phyloP scores from a whole-genome alignment of 2,113 vertebrate genomes.

The Alethe castanea region DNA sequence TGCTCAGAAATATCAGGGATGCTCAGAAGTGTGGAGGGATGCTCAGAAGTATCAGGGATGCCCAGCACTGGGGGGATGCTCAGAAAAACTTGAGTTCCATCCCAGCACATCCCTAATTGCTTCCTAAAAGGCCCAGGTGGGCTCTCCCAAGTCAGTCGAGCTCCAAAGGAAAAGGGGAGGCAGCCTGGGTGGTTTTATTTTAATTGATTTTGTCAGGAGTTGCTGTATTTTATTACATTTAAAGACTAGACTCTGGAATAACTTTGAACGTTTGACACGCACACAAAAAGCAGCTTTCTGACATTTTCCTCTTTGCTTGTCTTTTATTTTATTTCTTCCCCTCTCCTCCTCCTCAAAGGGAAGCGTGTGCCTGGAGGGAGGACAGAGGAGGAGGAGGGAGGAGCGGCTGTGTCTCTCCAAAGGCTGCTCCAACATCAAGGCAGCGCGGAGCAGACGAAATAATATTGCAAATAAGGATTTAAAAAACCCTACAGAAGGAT shows the following conservation, averaged over 20 bases:
- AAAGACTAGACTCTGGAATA: constrained; percentile 40
- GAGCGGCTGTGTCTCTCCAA: constrained; percentile 30
- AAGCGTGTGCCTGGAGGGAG: constrained; percentile 62
- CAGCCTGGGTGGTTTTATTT: background rate
- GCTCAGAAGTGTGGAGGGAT: background rate
- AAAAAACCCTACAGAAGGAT: constrained; percentile 36
- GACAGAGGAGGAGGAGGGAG: constrained; percentile 51
- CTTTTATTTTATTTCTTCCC: constrained; percentile 50
- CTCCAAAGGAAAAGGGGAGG: constrained; percentile 5
- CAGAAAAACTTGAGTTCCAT: background rate
- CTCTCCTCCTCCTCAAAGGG: constrained; percentile 49
- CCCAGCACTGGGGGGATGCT: background rate
- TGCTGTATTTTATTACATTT: constrained; percentile 12
- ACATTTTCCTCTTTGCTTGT: constrained; percentile 62
- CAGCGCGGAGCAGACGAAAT: constrained; percentile 23
- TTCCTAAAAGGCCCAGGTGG: constrained; percentile 55
- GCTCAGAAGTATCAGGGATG: background rate
- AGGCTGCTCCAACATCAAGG: constrained; percentile 49
- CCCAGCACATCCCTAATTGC: background rate
- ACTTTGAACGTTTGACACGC: constrained; percentile 61
- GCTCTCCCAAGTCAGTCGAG: background rate
- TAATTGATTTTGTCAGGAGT: constrained; percentile 39
- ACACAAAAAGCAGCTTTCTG: constrained; percentile 61
- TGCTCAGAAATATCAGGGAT: background rate
- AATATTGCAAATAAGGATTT: constrained; percentile 55